A percentile compares a stretch with the other conserved stretches of the same genome.
Evolutionary conservation across 2,797 vertebrate species (phyloP).

Genomic region (Remorina albescens): DNA sequence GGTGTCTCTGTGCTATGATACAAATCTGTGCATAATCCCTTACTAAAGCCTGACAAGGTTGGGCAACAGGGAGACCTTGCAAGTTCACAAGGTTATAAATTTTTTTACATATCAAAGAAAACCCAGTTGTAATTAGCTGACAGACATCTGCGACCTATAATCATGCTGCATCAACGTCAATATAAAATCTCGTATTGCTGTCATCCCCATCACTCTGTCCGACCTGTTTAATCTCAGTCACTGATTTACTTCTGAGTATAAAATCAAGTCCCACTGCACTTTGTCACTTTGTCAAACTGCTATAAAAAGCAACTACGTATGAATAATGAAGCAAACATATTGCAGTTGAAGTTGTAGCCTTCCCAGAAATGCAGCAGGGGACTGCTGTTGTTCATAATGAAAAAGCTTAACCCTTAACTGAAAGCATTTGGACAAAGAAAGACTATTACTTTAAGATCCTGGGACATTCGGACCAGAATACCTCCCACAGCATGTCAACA

Average conservation of each 20-base stretch:
- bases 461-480: too few species aligned
- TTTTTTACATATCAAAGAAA: not conserved
- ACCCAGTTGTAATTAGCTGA: not conserved
- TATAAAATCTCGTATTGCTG: not conserved
- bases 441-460: too few species aligned
- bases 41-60: slow-evolving; percentile 46
- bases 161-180: not conserved
- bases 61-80: slow-evolving; percentile 6
- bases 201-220: not conserved
- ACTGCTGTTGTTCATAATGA: too few species aligned
- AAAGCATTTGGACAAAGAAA: too few species aligned
- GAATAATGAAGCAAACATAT: slow-evolving; percentile 4
- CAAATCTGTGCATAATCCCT: slow-evolving; percentile 53
- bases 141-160: not conserved
- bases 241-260: not conserved
- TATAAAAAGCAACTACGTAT: not conserved
- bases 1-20: slow-evolving; percentile 32
- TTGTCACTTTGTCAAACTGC: not conserved
- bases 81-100: slow-evolving; percentile 30
- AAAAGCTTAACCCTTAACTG: too few species aligned
- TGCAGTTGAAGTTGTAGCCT: too few species aligned
- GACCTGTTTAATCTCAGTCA: not conserved
- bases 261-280: not conserved
- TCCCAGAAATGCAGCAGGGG: too few species aligned
- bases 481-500: too few species aligned